Evolutionary conservation across 2,888 invertebrate species (phyloP).

Genomic region (Tethea ocularis): DNA sequence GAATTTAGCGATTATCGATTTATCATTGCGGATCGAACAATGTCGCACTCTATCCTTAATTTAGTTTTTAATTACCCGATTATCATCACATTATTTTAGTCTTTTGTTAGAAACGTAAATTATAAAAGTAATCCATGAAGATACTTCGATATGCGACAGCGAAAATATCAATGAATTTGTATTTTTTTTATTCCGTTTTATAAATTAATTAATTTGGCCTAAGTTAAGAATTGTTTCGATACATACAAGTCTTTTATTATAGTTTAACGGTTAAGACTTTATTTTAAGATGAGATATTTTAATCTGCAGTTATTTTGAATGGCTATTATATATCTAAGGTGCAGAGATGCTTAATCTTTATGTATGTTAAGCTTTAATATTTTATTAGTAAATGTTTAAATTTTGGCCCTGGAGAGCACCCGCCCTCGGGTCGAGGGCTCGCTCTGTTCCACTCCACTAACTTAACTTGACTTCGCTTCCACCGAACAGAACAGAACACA

Average conservation of each 20-base stretch:
- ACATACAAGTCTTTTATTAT: constrained; percentile 73
- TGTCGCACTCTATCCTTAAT: constrained; percentile 54
- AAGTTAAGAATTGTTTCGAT: constrained; percentile 71
- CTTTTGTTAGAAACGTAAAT: constrained; percentile 34
- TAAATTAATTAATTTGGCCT: constrained; percentile 75
- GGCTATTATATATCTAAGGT: constrained; percentile 83
- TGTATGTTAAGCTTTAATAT: constrained; percentile 85
- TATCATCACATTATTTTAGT: constrained; percentile 56
- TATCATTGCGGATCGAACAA: constrained; percentile 52
- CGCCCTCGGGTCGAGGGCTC: constrained; percentile 13
- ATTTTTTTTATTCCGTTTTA: constrained; percentile 53
- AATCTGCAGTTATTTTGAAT: constrained; percentile 83
- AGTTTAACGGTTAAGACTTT: constrained; percentile 81
- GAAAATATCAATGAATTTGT: constrained; percentile 72
- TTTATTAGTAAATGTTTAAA: constrained; percentile 84
- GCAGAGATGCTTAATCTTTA: constrained; percentile 84
- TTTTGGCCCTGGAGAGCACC: constrained; percentile 63
- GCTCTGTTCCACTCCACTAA: constrained; percentile 4
- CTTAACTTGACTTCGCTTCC: too few species aligned
- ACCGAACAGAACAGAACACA: constrained; percentile 42
- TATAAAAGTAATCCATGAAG: neutral
- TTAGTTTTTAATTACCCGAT: constrained; percentile 63
- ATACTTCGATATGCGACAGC: constrained; percentile 56
- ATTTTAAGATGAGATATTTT: constrained; percentile 84
- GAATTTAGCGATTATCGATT: constrained; percentile 18